phyloP scores from a whole-genome alignment of 2,888 invertebrate genomes.

The Camponotus fellah region DNA sequence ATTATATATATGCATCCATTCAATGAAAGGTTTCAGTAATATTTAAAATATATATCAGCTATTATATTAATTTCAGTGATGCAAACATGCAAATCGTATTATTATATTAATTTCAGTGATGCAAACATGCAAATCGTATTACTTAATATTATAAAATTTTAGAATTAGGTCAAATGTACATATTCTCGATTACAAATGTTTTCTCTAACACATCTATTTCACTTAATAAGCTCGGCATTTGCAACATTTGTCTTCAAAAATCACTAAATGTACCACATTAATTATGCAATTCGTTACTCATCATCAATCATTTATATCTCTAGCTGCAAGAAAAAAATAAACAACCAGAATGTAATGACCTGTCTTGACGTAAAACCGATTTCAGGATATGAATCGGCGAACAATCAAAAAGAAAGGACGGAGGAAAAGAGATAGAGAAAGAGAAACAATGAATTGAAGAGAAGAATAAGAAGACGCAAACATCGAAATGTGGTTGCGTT shows the following conservation, averaged over 20 bases:
- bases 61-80: neutral
- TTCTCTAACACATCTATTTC: no score
- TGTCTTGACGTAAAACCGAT: conserved; percentile 27
- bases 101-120: neutral
- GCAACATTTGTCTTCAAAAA: neutral
- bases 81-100: neutral
- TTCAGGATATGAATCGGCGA: conserved; percentile 16
- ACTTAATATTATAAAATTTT: neutral
- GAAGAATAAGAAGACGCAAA: conserved; percentile 46
- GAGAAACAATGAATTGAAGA: neutral
- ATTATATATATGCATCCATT: neutral
- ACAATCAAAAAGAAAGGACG: conserved; percentile 16
- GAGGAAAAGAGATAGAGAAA: neutral
- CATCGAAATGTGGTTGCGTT: conserved; percentile 8
- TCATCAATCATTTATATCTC: conserved; percentile 18
- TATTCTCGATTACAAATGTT: neutral
- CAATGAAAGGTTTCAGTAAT: neutral
- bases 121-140: neutral
- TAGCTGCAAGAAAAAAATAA: conserved; percentile 8
- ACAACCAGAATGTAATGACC: conserved; percentile 23
- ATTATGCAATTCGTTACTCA: conserved; percentile 31
- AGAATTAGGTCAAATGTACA: neutral
- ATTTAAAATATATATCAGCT: neutral
- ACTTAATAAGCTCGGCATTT: neutral
- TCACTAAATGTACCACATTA: conserved; percentile 18